Percentiles rank a stretch among this genome's conserved stretches.
Conservation (phyloP, 2,888 invertebrate species). For the Drosophila meridionalis region DNA sequence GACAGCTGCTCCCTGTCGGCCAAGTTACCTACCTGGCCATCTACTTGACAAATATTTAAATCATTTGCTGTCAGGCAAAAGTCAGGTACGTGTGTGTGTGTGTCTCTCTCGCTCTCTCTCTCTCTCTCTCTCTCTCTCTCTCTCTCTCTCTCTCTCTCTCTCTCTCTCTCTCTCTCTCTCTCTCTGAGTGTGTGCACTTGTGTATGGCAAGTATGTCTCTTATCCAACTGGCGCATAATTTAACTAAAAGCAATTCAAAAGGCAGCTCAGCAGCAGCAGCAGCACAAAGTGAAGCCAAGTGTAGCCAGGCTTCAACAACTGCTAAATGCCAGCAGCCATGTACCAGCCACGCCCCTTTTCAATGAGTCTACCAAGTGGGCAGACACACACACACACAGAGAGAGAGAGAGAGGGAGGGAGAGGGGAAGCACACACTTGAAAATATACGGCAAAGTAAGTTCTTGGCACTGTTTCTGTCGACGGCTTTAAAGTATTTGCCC, state of each 20-base stretch:
- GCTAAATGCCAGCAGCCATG: constrained; percentile 54
- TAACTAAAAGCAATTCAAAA: constrained; percentile 67
- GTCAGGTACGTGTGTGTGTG: constrained; percentile 7
- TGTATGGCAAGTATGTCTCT: constrained; percentile 16
- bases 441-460: constrained; percentile 35
- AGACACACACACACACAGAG: neutral
- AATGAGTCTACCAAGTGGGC: constrained; percentile 22
- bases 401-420: neutral
- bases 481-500: constrained; percentile 55
- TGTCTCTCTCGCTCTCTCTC: neutral
- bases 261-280: constrained; percentile 30
- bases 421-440: constrained; percentile 10
- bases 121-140: neutral
- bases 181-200: constrained; percentile 5
- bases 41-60: constrained; percentile 69
- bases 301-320: constrained; percentile 52
- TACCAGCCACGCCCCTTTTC: constrained; percentile 28
- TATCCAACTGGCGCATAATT: constrained; percentile 59
- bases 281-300: constrained; percentile 53
- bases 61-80: constrained; percentile 52
- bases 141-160: neutral
- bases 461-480: constrained; percentile 17
- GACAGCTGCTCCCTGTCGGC: constrained; percentile 13
- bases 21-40: constrained; percentile 22
- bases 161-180: neutral